Percentiles rank a stretch among this genome's conserved stretches.
These are phyloP conservation scores for Ptychochromis oligacanthus DNA, from an alignment of 2,113 vertebrate genomes.

Conservation along the genomic window DNA sequence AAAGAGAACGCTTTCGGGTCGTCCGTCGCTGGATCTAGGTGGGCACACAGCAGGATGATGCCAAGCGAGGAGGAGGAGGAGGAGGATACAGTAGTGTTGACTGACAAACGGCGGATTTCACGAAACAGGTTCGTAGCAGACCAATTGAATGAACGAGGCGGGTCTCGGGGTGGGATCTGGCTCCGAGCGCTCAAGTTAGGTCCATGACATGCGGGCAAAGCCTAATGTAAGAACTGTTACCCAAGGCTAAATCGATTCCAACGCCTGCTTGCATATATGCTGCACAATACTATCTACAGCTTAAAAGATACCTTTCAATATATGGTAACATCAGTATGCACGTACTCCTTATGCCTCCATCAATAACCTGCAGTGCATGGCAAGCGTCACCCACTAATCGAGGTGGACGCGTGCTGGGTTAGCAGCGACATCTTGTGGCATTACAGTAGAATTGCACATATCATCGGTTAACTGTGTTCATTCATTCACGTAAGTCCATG, in stretches of 20 bases:
- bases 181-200: conserved; percentile 22
- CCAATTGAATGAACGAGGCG: conserved; percentile 63
- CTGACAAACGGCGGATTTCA: conserved; percentile 62
- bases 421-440: conserved; percentile 63
- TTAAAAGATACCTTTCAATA: not conserved
- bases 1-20: conserved; percentile 46
- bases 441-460: not conserved
- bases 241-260: not conserved
- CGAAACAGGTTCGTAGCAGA: conserved; percentile 44
- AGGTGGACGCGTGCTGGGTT: not conserved
- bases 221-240: not conserved
- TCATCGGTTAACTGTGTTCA: not conserved
- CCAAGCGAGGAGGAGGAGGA: conserved; percentile 39
- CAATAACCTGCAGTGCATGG: not conserved
- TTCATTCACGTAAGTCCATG: not conserved
- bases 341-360: not conserved
- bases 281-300: not conserved
- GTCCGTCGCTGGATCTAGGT: conserved; percentile 65
- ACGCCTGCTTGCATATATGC: not conserved
- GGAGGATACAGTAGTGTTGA: conserved; percentile 52
- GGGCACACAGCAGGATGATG: conserved; percentile 50
- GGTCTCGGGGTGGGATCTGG: conserved; percentile 52
- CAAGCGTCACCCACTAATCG: not conserved
- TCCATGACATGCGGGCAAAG: conserved; percentile 10
- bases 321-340: not conserved